Evolutionary conservation across 1,140 invertebrate species (phyloP).

Genomic region (Penaeus chinensis): DNA sequence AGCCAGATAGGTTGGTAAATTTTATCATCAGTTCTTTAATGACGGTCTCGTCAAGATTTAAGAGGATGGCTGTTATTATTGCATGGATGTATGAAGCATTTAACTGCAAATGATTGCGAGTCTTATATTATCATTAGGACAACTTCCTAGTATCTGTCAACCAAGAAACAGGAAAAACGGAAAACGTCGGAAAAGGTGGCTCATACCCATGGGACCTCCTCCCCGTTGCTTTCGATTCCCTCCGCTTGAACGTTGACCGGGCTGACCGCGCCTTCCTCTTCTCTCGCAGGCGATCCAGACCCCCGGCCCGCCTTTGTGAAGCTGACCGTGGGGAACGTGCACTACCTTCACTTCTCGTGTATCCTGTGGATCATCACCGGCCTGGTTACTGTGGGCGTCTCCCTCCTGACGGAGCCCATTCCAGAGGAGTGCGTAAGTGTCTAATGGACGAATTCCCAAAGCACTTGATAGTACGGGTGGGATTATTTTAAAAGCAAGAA

Average conservation of each 20-base stretch:
- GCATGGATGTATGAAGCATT: background rate
- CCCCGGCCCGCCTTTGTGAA: conserved; percentile 67
- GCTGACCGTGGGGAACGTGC: conserved; percentile 68
- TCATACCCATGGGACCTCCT: background rate
- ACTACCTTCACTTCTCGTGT: conserved; percentile 71
- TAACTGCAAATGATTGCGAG: too few species aligned
- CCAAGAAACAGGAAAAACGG: background rate
- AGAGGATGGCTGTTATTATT: background rate
- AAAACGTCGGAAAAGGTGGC: too few species aligned
- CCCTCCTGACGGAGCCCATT: conserved; percentile 69
- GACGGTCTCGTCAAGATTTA: background rate
- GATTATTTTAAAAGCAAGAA: too few species aligned
- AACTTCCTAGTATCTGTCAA: background rate
- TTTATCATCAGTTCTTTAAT: background rate
- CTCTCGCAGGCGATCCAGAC: conserved; percentile 57
- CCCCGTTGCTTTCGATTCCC: too few species aligned
- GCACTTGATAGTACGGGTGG: too few species aligned
- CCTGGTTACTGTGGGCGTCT: conserved; percentile 68
- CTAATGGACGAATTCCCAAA: too few species aligned
- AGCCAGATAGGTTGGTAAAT: background rate
- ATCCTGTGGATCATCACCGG: conserved; percentile 69
- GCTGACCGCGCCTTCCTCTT: background rate
- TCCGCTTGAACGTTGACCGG: background rate
- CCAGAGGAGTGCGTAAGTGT: conserved; percentile 66
- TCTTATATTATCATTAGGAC: background rate